phyloP scores from a whole-genome alignment of 2,113 vertebrate species.

The Calyptommatus sinebrachiatus region DNA sequence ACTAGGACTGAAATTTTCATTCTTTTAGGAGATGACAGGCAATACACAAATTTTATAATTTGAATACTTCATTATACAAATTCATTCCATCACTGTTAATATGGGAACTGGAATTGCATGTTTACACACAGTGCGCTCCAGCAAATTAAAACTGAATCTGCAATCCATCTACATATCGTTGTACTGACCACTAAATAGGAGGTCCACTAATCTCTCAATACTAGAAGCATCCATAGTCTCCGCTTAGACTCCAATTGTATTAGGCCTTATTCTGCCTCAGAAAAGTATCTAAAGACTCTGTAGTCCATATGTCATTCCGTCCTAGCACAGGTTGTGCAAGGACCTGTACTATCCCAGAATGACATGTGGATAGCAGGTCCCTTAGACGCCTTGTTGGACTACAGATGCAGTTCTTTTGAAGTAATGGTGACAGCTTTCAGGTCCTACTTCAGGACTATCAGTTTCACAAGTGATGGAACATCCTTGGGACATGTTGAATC shows the following conservation, averaged over 20 bases:
- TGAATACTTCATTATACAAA: fast-evolving
- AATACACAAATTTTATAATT: constrained; percentile 6
- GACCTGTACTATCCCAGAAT: too few relatives aligned
- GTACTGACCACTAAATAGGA: background rate
- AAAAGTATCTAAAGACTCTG: too few relatives aligned
- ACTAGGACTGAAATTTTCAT: background rate
- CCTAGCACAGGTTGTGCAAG: too few relatives aligned
- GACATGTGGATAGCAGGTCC: too few relatives aligned
- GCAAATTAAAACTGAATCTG: background rate
- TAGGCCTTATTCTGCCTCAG: too few relatives aligned
- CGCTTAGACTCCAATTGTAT: background rate
- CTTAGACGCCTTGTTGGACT: too few relatives aligned
- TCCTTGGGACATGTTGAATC: background rate
- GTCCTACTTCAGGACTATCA: background rate
- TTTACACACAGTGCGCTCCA: background rate
- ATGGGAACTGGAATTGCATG: background rate
- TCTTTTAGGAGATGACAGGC: background rate
- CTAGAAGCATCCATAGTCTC: background rate
- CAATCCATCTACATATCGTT: background rate
- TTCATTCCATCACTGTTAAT: background rate
- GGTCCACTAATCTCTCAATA: background rate
- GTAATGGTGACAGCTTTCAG: background rate
- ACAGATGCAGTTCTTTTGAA: background rate
- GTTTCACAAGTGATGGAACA: background rate
- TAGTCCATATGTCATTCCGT: too few relatives aligned